Base-by-base conservation (phyloP, 1,140 invertebrate species). In the Akabosia matsudoensis region DNA sequence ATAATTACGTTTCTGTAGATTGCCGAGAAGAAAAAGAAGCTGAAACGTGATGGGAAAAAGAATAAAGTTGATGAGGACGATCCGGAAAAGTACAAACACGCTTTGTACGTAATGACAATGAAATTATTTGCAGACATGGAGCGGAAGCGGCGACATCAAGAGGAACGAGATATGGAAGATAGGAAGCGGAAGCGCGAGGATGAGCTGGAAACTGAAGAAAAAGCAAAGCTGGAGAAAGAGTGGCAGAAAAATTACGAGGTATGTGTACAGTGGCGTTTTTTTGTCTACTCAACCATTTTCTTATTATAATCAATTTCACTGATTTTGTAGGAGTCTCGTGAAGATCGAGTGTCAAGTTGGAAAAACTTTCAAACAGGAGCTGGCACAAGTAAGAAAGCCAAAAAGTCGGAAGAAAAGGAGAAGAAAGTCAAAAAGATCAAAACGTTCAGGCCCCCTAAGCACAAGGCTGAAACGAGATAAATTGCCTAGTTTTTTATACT, bases 231-330 rank as follows among this genome's bases (percentile, higher is more conserved):
- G 70, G 92, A 97, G 82, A 92, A 94, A 82, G 96, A 98, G 85
- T 98, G 96, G 96, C 92, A 97, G 78, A 95, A 97, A 83, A 99
- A 98, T 87, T 99, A 97, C 88, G 97, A 99, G 87, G 92, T 92
- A 84, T 85, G 79, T 70, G 10, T 14, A 67, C 33, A 75, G 51
- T n/a, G n/a, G n/a, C 33, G 22, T 24, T 79, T 51, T 79, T 74
- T 56, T 79, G 14, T 33, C 4, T 16, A 73, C 14, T n/a, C 4
- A 10, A 33, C 34, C 61, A 7, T 14, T 28, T 26, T 78, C 33
- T 79, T 74, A 79, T 74, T 82, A 79, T 82, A 80, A 74, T 30
- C n/a, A 67, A 67, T 16, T 67, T 7, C 18, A n/a, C n/a, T n/a
- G n/a, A 28, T 28, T 13, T 87, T 88, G 1, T 84, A 93, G 91